Conservation (phyloP, 1,140 invertebrate genomes). For the Cydia strobilella region DNA sequence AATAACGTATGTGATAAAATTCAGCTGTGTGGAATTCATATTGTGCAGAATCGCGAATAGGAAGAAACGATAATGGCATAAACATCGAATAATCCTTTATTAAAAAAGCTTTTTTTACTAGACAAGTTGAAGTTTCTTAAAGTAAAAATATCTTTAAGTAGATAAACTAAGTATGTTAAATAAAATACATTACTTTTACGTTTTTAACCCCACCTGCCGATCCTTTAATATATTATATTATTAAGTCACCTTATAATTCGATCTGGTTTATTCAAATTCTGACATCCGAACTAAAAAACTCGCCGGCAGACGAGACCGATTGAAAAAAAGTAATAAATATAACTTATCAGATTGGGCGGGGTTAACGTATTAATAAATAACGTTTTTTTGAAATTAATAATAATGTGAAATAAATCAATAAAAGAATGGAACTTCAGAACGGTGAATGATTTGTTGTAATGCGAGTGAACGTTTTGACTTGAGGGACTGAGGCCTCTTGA, state of each 20-base stretch:
- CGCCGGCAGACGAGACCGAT: slow-evolving; percentile 7
- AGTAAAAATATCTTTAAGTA: no score
- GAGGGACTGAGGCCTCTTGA: background rate
- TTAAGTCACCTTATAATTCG: slow-evolving; percentile 12
- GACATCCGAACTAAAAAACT: slow-evolving; percentile 46
- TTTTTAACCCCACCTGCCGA: background rate
- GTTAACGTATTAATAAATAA: slow-evolving; percentile 75
- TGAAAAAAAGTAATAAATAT: slow-evolving; percentile 58
- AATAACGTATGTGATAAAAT: no score
- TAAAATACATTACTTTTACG: no score
- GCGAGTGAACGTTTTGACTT: slow-evolving; percentile 60
- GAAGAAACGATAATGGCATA: no score
- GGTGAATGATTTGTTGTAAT: slow-evolving; percentile 75
- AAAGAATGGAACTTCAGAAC: slow-evolving; percentile 73
- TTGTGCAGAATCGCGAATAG: no score
- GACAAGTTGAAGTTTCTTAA: no score
- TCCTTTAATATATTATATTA: slow-evolving; percentile 20
- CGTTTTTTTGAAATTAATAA: slow-evolving; percentile 70
- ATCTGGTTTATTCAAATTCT: slow-evolving; percentile 22
- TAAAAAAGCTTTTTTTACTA: no score
- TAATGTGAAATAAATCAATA: slow-evolving; percentile 78
- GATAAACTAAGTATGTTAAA: no score
- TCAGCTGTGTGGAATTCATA: no score
- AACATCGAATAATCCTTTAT: no score
- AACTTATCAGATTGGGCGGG: slow-evolving; percentile 71